These are phyloP conservation scores for Rugalucina vietnamica DNA, from an alignment of 2,888 invertebrate species.

Conservation along the genomic window DNA sequence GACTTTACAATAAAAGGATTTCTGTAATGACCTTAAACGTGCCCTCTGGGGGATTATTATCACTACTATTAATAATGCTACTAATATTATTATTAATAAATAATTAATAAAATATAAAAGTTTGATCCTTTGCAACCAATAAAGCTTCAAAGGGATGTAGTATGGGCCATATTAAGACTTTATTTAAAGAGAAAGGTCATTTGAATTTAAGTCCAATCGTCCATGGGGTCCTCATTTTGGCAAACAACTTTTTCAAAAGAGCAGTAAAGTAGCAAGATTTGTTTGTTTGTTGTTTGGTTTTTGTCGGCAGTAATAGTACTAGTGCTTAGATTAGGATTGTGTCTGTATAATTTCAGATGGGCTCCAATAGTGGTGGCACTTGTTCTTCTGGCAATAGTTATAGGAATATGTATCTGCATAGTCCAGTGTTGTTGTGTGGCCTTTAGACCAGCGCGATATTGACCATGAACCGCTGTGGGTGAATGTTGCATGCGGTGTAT, in stretches of 20 bases:
- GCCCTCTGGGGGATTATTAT: neutral
- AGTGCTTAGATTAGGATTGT: neutral
- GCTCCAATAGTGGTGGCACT: slow-evolving; percentile 33
- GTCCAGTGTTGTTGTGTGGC: neutral
- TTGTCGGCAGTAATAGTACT: neutral
- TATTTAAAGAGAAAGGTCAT: too few relatives aligned
- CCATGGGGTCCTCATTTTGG: too few relatives aligned
- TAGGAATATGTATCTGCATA: neutral
- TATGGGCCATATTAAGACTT: neutral
- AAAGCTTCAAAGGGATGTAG: neutral
- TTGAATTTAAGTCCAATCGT: too few relatives aligned
- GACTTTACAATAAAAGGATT: neutral
- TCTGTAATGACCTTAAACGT: neutral
- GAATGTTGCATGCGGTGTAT: too few relatives aligned
- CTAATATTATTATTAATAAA: neutral
- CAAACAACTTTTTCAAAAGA: neutral
- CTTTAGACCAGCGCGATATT: too few relatives aligned
- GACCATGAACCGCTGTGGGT: too few relatives aligned
- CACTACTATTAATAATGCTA: neutral
- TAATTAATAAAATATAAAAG: neutral
- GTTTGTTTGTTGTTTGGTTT: neutral
- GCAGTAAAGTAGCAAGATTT: neutral
- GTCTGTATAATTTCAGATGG: neutral
- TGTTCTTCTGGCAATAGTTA: slow-evolving; percentile 28
- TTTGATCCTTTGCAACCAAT: neutral